A percentile compares a stretch with the other conserved stretches of the same genome.
Conservation (phyloP, 2,888 invertebrate species). For the Drosophila niveifrons region DNA sequence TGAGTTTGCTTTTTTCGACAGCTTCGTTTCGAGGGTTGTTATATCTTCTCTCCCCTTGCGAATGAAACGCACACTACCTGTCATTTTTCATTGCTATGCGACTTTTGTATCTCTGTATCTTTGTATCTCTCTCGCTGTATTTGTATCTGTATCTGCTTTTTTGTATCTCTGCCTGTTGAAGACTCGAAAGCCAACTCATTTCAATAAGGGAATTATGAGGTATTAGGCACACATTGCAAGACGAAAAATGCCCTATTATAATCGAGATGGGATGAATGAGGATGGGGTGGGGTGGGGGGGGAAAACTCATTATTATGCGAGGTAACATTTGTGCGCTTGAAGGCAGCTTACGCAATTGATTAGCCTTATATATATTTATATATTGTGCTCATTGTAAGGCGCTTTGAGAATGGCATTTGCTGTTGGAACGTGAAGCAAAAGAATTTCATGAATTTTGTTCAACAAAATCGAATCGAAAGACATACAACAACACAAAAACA, state of each 20-base stretch:
- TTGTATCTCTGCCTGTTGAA: slow-evolving; percentile 2
- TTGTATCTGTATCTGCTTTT: slow-evolving; percentile 1
- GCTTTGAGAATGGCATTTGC: slow-evolving; percentile 8
- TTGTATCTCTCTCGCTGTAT: neutral
- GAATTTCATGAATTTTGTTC: slow-evolving; percentile 48
- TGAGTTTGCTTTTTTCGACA: slow-evolving; percentile 77
- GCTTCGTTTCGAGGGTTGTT: slow-evolving; percentile 53
- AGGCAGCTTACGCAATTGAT: slow-evolving; percentile 61
- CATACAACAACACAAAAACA: neutral
- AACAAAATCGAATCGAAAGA: slow-evolving; percentile 9
- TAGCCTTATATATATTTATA: slow-evolving; percentile 32
- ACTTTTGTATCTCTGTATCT: slow-evolving; percentile 32
- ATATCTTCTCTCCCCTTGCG: neutral
- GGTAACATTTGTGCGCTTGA: slow-evolving; percentile 30
- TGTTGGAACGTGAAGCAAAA: slow-evolving; percentile 1
- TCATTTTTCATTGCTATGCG: slow-evolving; percentile 52
- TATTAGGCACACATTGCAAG: slow-evolving; percentile 60
- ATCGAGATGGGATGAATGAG: neutral
- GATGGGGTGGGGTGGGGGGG: neutral
- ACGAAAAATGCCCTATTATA: slow-evolving; percentile 26
- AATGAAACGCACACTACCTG: slow-evolving; percentile 43
- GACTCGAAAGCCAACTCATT: slow-evolving; percentile 46
- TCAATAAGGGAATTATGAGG: slow-evolving; percentile 72
- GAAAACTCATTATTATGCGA: slow-evolving; percentile 45
- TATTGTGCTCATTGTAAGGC: slow-evolving; percentile 25